Evolutionary conservation across 2,888 invertebrate genomes (phyloP).

Genomic region (Lucinisca nassula): DNA sequence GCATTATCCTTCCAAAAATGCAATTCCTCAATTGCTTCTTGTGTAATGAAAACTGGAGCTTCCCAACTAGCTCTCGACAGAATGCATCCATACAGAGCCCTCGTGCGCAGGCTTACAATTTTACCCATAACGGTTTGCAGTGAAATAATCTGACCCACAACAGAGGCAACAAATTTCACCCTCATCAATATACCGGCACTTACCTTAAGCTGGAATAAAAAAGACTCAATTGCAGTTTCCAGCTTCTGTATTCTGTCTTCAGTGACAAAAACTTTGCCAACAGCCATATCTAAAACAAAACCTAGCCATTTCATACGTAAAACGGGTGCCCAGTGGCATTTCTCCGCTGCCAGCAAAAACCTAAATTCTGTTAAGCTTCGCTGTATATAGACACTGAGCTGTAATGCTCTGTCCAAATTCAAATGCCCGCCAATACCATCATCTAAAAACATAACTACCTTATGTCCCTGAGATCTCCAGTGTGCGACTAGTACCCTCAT

Average conservation of each 20-base stretch:
- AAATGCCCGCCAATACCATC: background rate
- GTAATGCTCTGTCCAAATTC: background rate
- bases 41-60: background rate
- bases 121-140: background rate
- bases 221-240: background rate
- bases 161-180: background rate
- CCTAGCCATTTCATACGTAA: background rate
- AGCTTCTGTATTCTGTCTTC: background rate
- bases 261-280: background rate
- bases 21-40: background rate
- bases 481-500: background rate
- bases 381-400: background rate
- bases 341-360: background rate
- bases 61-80: background rate
- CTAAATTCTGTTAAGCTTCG: background rate
- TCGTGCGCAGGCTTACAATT: background rate
- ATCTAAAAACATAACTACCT: background rate
- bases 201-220: background rate
- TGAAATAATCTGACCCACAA: background rate
- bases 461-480: background rate
- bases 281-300: background rate
- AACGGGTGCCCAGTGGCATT: background rate
- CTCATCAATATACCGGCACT: background rate
- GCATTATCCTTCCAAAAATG: background rate
- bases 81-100: background rate